Base-by-base conservation (phyloP, 2,797 vertebrate species). In the Dipus sagitta region DNA sequence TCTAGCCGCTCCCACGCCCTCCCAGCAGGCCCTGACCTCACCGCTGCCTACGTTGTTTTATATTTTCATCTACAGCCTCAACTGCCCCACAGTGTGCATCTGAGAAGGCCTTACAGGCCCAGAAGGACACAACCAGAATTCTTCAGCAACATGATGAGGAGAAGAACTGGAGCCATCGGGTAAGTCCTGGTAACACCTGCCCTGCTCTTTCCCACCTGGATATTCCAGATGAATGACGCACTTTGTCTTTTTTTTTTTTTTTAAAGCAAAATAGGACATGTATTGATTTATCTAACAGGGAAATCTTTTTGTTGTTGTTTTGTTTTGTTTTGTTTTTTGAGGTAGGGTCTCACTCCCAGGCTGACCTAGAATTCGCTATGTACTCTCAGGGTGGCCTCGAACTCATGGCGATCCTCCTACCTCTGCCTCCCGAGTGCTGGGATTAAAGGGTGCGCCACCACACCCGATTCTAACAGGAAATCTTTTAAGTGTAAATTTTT, bases 81-180 rank as follows among this genome's bases (percentile, higher is more conserved):
- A 15, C 70, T 3, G 17, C 32, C 81, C 96, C 79, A 24, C 74
- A 72, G 12, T 78, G 82, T n/a, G 23, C 28, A 28, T 65, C 74
- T 9, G 94, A 95, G 83, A 96, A 94, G 79, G 54, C 71, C 4
- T 90, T 58, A 71, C 94, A 96, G 86, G 21, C 14, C 71, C 94
- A 65, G 68, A 54, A 71, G 0, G 96, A 96, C 6, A 28, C 86
- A 1, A 17, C 42, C 11, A 96, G 79, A 23, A 67, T 97, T 80
- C 95, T 97, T 67, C 98, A 95, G 58, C 94, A 97, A 52, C 97
- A 95, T 4, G 96, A 97, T 32, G 98, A 98, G 92, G 96, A 98
- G 96, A 97, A 47, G 95, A 97, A 98, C 93, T 93, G 85, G 96
- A 98, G 98, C 89, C 97, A 97, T 34, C 92, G 97, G 52, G 89